phyloP scores from a whole-genome alignment of 2,888 invertebrate genomes.

The Aporophyla nigra region DNA sequence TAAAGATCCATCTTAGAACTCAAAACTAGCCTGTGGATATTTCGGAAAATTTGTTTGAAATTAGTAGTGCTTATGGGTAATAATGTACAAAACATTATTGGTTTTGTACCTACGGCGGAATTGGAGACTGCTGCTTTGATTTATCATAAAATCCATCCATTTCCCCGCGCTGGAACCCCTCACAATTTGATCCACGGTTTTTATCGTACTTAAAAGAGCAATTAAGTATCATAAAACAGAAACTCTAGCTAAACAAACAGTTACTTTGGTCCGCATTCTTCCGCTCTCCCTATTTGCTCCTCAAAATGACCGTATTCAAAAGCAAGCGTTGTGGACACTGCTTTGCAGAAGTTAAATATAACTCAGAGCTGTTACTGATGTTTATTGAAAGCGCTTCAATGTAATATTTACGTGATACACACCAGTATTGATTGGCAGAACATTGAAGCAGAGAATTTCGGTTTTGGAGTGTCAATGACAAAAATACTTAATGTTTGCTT shows the following conservation, averaged over 20 bases:
- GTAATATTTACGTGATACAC: constrained; percentile 55
- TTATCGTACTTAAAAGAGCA: constrained; percentile 53
- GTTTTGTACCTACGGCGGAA: too few species aligned
- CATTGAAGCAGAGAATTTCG: constrained; percentile 54
- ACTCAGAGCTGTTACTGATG: constrained; percentile 19
- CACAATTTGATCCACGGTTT: not conserved
- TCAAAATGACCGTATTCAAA: constrained; percentile 72
- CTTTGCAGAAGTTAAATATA: constrained; percentile 48
- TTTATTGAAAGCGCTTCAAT: constrained; percentile 48
- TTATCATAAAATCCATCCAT: too few species aligned
- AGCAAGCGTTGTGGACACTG: constrained; percentile 46
- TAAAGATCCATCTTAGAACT: not conserved
- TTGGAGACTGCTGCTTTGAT: too few species aligned
- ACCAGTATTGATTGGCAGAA: constrained; percentile 63
- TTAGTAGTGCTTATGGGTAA: not conserved
- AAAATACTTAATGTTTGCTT: constrained; percentile 60
- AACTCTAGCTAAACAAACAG: constrained; percentile 69
- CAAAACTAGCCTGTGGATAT: not conserved
- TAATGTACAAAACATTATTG: not conserved
- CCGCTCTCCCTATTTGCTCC: constrained; percentile 64
- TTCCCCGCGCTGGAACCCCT: too few species aligned
- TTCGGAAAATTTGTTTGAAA: not conserved
- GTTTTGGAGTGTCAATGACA: constrained; percentile 66
- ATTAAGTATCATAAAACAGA: constrained; percentile 63
- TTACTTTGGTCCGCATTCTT: constrained; percentile 69